Evolutionary conservation across 2,797 vertebrate species (phyloP).

Genomic region (Menidia menidia): DNA sequence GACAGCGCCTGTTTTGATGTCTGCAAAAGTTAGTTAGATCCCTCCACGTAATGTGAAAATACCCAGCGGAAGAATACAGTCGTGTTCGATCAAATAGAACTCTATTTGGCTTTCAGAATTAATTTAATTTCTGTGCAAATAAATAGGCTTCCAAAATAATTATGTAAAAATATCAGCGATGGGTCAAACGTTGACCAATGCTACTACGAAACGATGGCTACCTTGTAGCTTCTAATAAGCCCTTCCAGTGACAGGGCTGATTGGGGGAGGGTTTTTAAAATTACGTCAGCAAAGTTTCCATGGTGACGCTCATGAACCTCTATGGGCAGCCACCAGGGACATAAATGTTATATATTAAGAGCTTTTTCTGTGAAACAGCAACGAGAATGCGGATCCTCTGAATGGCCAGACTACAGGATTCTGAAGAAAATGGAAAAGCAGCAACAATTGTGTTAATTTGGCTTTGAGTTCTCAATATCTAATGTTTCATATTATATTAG

Average conservation of each 20-base stretch:
- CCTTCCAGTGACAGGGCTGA: slow-evolving; percentile 7
- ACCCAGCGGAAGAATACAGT: slow-evolving; percentile 9
- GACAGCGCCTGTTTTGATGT: not conserved
- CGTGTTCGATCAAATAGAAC: not conserved
- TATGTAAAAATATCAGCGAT: not conserved
- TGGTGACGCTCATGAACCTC: slow-evolving; percentile 26
- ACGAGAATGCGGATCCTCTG: too few species aligned
- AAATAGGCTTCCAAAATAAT: not conserved
- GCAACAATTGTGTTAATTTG: too few species aligned
- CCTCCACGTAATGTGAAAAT: slow-evolving; percentile 34
- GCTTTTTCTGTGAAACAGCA: too few species aligned
- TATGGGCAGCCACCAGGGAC: not conserved
- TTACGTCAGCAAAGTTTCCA: slow-evolving; percentile 63
- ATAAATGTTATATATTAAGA: too few species aligned
- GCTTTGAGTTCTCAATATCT: too few species aligned
- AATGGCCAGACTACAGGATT: too few species aligned
- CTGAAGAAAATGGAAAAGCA: too few species aligned
- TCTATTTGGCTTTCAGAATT: not conserved
- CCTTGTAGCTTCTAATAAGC: not conserved
- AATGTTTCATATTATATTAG: too few species aligned
- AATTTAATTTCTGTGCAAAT: not conserved
- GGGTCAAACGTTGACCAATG: not conserved
- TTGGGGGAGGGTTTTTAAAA: slow-evolving; percentile 30
- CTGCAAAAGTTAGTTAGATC: slow-evolving; percentile 27
- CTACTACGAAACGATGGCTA: slow-evolving; percentile 25